Base-by-base conservation (phyloP, 1,140 invertebrate genomes). In the Sarcophaga bullata region DNA sequence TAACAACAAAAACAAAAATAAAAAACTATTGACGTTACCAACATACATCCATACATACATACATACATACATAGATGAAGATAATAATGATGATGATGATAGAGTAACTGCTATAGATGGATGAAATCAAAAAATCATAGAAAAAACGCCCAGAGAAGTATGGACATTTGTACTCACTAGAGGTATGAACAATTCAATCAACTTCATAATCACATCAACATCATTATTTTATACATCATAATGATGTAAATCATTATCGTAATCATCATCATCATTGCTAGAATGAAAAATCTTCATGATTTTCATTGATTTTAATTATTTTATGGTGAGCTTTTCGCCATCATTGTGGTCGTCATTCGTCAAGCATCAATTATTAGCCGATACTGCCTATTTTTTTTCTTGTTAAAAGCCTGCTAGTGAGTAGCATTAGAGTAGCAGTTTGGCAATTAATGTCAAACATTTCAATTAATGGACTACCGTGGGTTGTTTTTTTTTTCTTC, bases 381-480 rank as follows among this genome's bases (percentile, higher is more conserved):
- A 3, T 68, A 3, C n/a, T 5, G n/a, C 13, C n/a, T 58, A 58
- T 58, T 4, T 58, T 11, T n/a, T 37, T 13, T n/a, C 13, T 58
- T 17, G 7, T 62, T 19, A 37, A 37, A 37, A 37, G 25, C 25
- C 62, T 68, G 19, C 13, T 58, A 58, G 25, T 37, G 25, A 37
- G 25, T 58, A n/a, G 13, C 54, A 58, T 58, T 58, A 68, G 62
- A 68, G 17, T 19, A 68, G 25, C 6, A 78, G 75, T 78, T 78
- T 52, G 75, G 19, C 75, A 50, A 78, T 78, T 78, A 78, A 78
- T 50, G 75, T 78, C 48, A 78, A 17, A 50, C 49, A 78, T 78
- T 52, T 78, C 75, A 78, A 78, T 78, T 52, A 78, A 78, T 50
- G 75, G 15, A 76, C 73, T 76, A 76, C 46, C 48, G 48, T 76